phyloP scores from a whole-genome alignment of 2,797 vertebrate genomes.

The Aphelocoma californica region DNA sequence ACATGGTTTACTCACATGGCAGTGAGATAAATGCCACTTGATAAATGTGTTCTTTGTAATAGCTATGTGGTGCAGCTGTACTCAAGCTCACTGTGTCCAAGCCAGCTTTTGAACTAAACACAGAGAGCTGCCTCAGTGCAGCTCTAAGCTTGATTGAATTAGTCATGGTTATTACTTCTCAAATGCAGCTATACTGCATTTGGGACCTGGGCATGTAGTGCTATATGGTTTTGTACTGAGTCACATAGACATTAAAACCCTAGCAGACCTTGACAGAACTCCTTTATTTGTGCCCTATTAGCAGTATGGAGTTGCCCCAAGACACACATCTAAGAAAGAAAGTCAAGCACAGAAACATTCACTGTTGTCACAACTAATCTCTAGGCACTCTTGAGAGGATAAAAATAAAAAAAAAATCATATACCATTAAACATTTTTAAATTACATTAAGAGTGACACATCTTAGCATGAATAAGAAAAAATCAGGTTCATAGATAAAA shows the following conservation, averaged over 20 bases:
- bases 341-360: background rate
- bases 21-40: background rate
- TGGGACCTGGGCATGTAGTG: background rate
- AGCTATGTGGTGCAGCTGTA: background rate
- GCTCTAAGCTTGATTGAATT: constrained; percentile 11
- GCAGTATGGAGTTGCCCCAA: background rate
- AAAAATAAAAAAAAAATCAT: background rate
- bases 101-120: background rate
- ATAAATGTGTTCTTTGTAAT: background rate
- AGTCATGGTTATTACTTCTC: constrained; percentile 19
- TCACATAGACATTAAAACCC: background rate
- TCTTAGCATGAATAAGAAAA: background rate
- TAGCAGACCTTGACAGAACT: background rate
- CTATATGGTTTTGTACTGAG: background rate
- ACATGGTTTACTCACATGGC: background rate
- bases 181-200: background rate
- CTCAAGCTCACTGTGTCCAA: background rate
- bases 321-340: background rate
- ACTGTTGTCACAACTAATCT: background rate
- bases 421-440: background rate
- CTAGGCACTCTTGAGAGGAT: background rate
- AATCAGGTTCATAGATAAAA: background rate
- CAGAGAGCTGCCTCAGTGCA: background rate
- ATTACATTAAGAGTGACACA: background rate
- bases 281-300: constrained; percentile 1